Evolutionary conservation across 2,797 vertebrate genomes (phyloP).

Genomic region (Sebastiscus tertius): DNA sequence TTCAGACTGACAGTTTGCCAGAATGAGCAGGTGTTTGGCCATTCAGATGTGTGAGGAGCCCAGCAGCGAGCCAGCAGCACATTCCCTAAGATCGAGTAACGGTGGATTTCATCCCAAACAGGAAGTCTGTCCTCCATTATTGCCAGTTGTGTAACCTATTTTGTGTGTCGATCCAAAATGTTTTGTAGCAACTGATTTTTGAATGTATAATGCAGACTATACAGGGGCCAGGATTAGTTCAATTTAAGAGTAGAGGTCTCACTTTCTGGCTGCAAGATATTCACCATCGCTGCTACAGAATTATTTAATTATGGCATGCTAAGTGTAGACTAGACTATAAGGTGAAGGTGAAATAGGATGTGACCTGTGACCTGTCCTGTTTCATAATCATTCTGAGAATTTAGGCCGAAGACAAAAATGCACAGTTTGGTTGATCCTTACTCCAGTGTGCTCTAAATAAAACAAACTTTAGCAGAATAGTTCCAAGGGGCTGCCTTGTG

Average conservation of each 20-base stretch:
- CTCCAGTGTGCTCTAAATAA: conserved; percentile 7
- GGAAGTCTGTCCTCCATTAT: conserved; percentile 68
- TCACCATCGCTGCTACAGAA: neutral
- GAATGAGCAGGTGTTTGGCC: conserved; percentile 76
- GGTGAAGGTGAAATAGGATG: conserved; percentile 4
- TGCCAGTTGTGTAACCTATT: conserved; percentile 65
- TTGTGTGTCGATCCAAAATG: conserved; percentile 57
- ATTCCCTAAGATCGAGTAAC: conserved; percentile 74
- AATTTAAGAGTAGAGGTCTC: conserved; percentile 5
- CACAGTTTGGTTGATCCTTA: neutral
- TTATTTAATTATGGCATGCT: conserved; percentile 2
- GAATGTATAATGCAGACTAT: neutral
- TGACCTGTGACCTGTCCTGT: neutral
- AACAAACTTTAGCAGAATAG: conserved; percentile 19
- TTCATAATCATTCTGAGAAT: conserved; percentile 6
- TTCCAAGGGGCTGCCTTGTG: conserved; percentile 6
- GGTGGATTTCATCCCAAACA: conserved; percentile 62
- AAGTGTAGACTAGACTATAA: neutral
- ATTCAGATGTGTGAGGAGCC: conserved; percentile 58
- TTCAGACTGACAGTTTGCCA: conserved; percentile 56
- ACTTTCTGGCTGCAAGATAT: conserved; percentile 13
- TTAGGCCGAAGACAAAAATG: neutral
- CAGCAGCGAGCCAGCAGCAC: conserved; percentile 63
- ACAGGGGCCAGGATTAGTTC: conserved; percentile 6
- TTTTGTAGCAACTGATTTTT: conserved; percentile 60